phyloP scores from a whole-genome alignment of 1,140 invertebrate species.

The Conus ventricosus region DNA sequence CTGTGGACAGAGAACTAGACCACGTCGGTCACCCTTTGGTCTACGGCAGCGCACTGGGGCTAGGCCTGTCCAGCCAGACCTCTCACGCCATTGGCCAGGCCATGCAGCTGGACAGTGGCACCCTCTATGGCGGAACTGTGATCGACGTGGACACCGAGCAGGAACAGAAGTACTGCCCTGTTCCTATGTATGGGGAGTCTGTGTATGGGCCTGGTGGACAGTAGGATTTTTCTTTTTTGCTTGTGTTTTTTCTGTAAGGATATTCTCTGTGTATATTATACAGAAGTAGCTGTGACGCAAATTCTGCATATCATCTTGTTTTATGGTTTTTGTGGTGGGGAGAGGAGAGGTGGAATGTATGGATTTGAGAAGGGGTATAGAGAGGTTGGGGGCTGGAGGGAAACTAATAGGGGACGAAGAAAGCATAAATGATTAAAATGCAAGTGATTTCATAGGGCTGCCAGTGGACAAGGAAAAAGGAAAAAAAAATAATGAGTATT shows the following conservation, averaged over 20 bases:
- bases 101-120: not conserved
- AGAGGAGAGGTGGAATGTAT: no score
- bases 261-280: not conserved
- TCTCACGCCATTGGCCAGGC: not conserved
- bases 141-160: not conserved
- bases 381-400: no score
- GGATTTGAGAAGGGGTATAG: no score
- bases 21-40: not conserved
- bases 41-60: not conserved
- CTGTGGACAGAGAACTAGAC: not conserved
- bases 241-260: not conserved
- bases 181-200: conserved; percentile 19
- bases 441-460: no score
- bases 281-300: not conserved
- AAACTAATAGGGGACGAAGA: no score
- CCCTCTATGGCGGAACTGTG: not conserved
- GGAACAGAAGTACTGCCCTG: conserved; percentile 15
- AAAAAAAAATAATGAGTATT: no score
- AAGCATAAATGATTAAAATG: no score
- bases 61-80: not conserved
- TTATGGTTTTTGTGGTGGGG: no score
- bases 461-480: no score
- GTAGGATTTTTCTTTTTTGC: not conserved
- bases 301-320: not conserved
- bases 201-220: conserved; percentile 4